Evolutionary conservation across 1,140 invertebrate genomes (phyloP).

Genomic region (Gyrodactylus bullatarudis): DNA sequence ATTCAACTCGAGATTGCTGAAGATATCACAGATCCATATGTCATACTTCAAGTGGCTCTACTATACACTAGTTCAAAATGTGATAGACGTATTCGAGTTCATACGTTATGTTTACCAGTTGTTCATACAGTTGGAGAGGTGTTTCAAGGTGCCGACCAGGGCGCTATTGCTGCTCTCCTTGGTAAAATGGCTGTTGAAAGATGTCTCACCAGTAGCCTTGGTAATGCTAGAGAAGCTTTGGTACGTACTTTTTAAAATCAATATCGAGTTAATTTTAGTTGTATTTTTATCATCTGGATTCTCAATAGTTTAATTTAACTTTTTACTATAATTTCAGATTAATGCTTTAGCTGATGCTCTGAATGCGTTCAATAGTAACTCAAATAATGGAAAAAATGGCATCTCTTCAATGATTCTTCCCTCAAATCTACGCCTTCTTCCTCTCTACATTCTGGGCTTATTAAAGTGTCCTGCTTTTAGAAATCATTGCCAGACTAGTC

Average conservation of each 20-base stretch:
- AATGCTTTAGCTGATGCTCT: conserved; percentile 48
- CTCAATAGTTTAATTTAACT: too few species aligned
- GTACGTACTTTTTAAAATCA: conserved; percentile 32
- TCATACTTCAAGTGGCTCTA: conserved; percentile 84
- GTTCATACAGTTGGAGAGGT: conserved; percentile 46
- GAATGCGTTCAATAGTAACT: conserved; percentile 32
- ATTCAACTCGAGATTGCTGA: conserved; percentile 89
- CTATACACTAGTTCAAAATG: conserved; percentile 90
- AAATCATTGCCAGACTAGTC: neutral
- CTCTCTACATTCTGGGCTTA: conserved; percentile 53
- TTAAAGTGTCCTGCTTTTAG: conserved; percentile 42
- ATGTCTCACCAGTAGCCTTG: conserved; percentile 40
- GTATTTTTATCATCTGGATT: too few species aligned
- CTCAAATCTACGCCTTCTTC: conserved; percentile 37
- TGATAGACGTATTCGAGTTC: conserved; percentile 75
- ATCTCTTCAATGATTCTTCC: conserved; percentile 35
- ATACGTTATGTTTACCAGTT: conserved; percentile 70
- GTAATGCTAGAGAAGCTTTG: conserved; percentile 70
- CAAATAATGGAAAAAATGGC: conserved; percentile 26
- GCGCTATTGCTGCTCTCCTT: conserved; percentile 57
- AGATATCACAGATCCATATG: conserved; percentile 35
- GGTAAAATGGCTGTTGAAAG: conserved; percentile 88
- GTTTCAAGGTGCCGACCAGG: conserved; percentile 60
- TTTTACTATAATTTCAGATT: neutral
- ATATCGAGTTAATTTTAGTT: too few species aligned